phyloP scores from a whole-genome alignment of 2,888 invertebrate genomes.

The Neria commutata region DNA sequence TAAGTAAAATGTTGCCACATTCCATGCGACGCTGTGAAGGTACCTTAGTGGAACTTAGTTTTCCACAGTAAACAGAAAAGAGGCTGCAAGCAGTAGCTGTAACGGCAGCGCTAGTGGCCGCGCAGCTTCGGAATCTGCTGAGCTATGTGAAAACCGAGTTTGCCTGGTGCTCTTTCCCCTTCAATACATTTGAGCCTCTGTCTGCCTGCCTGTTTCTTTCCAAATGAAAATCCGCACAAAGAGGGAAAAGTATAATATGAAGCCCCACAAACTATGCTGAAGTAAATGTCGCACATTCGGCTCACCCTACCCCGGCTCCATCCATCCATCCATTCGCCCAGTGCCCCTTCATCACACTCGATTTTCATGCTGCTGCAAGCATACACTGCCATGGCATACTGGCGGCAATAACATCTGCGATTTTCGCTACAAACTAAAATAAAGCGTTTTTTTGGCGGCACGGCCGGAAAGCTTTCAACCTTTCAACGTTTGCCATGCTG shows the following conservation, averaged over 20 bases:
- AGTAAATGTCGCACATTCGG: not conserved
- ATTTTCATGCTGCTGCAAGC: not conserved
- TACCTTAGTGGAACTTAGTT: constrained; percentile 10
- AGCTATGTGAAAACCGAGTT: constrained; percentile 2
- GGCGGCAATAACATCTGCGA: not conserved
- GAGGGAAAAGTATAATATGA: constrained; percentile 1
- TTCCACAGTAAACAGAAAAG: not conserved
- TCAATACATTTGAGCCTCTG: not conserved
- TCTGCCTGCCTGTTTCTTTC: not conserved
- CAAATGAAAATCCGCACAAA: not conserved
- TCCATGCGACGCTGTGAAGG: not conserved
- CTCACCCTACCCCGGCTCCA: not conserved
- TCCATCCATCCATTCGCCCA: not conserved
- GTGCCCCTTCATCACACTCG: not conserved
- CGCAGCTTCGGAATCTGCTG: not conserved
- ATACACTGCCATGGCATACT: not conserved
- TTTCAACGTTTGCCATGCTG: too few species aligned
- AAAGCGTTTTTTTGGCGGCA: too few species aligned
- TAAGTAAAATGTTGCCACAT: not conserved
- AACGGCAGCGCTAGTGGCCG: not conserved
- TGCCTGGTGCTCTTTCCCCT: not conserved
- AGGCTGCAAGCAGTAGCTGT: too few species aligned
- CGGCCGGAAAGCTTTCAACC: too few species aligned
- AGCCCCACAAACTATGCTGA: constrained; percentile 2
- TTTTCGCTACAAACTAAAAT: too few species aligned